Conservation (phyloP, 37 sponge, comb jelly and placozoan species). For the Diacarnus erythraeanus region DNA sequence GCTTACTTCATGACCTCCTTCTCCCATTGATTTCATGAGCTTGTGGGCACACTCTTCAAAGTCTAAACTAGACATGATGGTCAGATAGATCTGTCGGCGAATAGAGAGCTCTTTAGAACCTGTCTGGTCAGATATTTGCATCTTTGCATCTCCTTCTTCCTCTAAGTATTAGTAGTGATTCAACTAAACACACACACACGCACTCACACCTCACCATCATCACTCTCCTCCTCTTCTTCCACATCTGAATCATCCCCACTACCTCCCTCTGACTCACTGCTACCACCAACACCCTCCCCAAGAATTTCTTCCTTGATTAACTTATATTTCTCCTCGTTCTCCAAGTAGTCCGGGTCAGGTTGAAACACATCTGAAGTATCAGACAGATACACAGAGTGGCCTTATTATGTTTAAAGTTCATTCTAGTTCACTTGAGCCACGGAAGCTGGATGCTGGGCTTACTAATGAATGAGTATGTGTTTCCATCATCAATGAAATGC, state of each 20-base stretch:
- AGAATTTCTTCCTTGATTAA: constrained; percentile 66
- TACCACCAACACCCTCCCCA: constrained; percentile 73
- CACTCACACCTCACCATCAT: neutral
- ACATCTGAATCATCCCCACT: constrained; percentile 46
- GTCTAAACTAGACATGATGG: constrained; percentile 93
- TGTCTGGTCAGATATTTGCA: constrained; percentile 85
- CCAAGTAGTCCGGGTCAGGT: constrained; percentile 79
- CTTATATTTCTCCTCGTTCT: constrained; percentile 85
- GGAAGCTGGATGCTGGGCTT: too few species aligned
- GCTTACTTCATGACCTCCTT: constrained; percentile 85
- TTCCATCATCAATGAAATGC: too few species aligned
- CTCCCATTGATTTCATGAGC: constrained; percentile 79
- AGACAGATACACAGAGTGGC: too few species aligned
- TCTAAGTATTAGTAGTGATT: neutral
- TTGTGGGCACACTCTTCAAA: constrained; percentile 99
- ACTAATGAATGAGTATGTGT: too few species aligned
- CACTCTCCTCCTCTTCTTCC: constrained; percentile 54
- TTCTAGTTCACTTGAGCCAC: too few species aligned
- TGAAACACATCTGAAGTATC: constrained; percentile 87
- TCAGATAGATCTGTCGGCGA: constrained; percentile 92
- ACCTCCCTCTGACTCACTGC: constrained; percentile 28
- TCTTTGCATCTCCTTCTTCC: constrained; percentile 63
- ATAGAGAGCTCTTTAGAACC: constrained; percentile 66
- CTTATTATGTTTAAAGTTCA: too few species aligned
- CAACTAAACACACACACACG: neutral